These are phyloP conservation scores for Macrocentrus cingulum DNA, from an alignment of 1,140 invertebrate genomes.

Conservation along the genomic window DNA sequence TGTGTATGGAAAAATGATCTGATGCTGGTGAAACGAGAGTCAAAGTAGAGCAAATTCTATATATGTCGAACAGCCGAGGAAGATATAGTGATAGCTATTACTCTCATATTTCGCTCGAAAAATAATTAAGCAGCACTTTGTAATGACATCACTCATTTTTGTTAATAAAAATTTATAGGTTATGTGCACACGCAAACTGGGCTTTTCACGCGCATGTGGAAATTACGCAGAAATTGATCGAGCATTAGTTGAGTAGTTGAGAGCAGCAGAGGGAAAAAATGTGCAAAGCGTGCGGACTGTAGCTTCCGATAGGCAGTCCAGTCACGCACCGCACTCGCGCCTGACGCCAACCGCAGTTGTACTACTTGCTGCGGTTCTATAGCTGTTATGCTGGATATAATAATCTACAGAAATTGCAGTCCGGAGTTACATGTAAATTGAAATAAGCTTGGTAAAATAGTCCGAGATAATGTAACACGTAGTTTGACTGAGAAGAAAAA, in stretches of 20 bases:
- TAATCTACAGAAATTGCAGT: slow-evolving; percentile 25
- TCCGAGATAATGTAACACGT: slow-evolving; percentile 8
- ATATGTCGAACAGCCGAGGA: too few relatives aligned
- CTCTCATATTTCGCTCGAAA: too few relatives aligned
- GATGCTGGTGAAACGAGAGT: too few relatives aligned
- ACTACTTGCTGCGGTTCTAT: neutral
- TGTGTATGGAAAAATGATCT: too few relatives aligned
- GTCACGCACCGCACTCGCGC: slow-evolving; percentile 29
- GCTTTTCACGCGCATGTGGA: too few relatives aligned
- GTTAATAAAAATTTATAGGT: too few relatives aligned
- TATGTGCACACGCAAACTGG: too few relatives aligned
- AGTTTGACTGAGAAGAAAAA: too few relatives aligned
- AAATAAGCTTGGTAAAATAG: slow-evolving; percentile 19
- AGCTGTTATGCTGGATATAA: neutral
- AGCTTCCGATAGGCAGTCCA: slow-evolving; percentile 27
- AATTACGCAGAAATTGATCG: slow-evolving; percentile 20
- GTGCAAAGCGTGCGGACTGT: slow-evolving; percentile 19
- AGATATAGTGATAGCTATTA: too few relatives aligned
- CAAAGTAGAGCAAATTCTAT: too few relatives aligned
- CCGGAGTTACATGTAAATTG: slow-evolving; percentile 22
- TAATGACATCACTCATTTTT: too few relatives aligned
- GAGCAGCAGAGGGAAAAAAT: slow-evolving; percentile 12
- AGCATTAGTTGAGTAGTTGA: slow-evolving; percentile 6
- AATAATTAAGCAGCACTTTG: too few relatives aligned
- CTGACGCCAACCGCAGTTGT: neutral